These are phyloP conservation scores for Carduelis carduelis DNA, from an alignment of 2,797 vertebrate species.

Conservation along the genomic window DNA sequence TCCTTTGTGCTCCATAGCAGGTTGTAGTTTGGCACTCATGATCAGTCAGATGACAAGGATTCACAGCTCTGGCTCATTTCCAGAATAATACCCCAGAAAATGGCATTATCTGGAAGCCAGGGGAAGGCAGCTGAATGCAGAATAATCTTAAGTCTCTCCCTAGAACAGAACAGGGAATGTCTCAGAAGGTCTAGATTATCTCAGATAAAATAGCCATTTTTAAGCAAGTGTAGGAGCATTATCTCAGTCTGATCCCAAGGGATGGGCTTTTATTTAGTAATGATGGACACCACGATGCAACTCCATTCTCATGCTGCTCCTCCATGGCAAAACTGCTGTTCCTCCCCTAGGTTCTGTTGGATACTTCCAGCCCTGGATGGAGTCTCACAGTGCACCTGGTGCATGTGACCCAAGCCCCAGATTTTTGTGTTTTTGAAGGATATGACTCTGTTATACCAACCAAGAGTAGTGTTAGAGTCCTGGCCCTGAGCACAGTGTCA, in stretches of 20 bases:
- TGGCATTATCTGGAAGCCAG: not conserved
- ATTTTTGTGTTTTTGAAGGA: not conserved
- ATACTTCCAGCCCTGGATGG: not conserved
- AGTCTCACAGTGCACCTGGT: not conserved
- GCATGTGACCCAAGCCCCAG: accelerated
- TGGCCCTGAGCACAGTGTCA: not conserved
- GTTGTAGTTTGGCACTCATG: not conserved
- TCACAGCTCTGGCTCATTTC: not conserved
- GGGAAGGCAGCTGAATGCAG: not conserved
- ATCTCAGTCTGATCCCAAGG: not conserved
- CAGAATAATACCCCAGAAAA: not conserved
- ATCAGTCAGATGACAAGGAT: not conserved
- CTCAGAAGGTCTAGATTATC: not conserved
- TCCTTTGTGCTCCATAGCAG: not conserved
- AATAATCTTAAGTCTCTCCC: not conserved
- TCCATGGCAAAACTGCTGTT: accelerated
- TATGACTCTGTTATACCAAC: not conserved
- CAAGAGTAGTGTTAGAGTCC: not conserved
- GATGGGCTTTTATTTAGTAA: not conserved
- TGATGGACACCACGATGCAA: not conserved
- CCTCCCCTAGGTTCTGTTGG: not conserved
- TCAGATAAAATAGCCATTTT: not conserved
- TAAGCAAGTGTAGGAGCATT: not conserved
- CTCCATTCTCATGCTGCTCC: not conserved
- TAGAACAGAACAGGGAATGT: not conserved